Evolutionary conservation across 2,888 invertebrate species (phyloP).

Genomic region (Stenchaetothrips biformis): DNA sequence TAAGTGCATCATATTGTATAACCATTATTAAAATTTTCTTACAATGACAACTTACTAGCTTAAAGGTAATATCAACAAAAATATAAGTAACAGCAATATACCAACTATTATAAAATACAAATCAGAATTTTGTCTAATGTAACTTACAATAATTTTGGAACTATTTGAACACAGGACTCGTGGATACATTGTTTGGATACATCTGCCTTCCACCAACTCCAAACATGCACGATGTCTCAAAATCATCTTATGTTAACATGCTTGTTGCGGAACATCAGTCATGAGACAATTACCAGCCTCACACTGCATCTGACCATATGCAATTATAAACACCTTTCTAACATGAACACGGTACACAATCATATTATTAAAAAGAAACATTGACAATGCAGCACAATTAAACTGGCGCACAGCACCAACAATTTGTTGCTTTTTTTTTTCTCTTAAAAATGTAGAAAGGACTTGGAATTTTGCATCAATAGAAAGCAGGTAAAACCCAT

Average conservation of each 20-base stretch:
- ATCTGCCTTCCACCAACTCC: too few relatives aligned
- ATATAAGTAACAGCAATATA: background rate
- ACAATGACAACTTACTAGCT: background rate
- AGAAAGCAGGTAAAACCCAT: background rate
- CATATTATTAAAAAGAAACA: background rate
- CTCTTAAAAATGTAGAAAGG: background rate
- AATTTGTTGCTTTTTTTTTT: background rate
- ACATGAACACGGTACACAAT: background rate
- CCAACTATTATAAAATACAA: conserved; percentile 18
- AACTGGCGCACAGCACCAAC: conserved; percentile 7
- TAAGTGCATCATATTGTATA: background rate
- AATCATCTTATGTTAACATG: too few relatives aligned
- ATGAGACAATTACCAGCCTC: too few relatives aligned
- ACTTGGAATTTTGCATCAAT: background rate
- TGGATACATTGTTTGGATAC: background rate
- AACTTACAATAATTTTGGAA: background rate
- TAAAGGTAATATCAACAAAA: conserved; percentile 5
- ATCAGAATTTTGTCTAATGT: background rate
- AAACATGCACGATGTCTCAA: too few relatives aligned
- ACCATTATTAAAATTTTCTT: conserved; percentile 4
- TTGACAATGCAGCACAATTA: background rate
- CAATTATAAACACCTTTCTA: background rate
- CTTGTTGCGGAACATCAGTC: too few relatives aligned
- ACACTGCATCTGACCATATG: too few relatives aligned
- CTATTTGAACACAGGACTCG: background rate